Evolutionary conservation across 2,888 invertebrate species (phyloP).

Genomic region (Thera obeliscata): DNA sequence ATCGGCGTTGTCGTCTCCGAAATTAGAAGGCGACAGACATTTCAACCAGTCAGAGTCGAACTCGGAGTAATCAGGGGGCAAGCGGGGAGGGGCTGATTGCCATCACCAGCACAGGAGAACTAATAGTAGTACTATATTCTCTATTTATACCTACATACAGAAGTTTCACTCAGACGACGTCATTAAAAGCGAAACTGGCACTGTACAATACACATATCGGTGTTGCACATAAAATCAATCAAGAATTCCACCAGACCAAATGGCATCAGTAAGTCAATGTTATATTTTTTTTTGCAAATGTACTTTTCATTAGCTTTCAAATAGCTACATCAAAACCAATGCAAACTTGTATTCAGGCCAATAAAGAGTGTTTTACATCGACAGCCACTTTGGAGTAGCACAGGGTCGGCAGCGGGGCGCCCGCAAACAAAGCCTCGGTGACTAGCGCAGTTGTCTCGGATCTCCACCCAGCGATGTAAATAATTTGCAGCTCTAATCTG

Average conservation of each 20-base stretch:
- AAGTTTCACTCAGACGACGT: constrained; percentile 9
- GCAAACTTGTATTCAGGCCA: background rate
- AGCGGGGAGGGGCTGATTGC: constrained; percentile 57
- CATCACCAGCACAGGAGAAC: constrained; percentile 38
- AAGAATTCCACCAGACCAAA: background rate
- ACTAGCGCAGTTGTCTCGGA: constrained; percentile 67
- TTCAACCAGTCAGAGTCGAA: constrained; percentile 60
- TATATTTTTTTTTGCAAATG: background rate
- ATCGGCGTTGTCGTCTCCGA: constrained; percentile 56
- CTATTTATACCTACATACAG: background rate
- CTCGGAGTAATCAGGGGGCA: constrained; percentile 30
- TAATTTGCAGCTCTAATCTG: constrained; percentile 56
- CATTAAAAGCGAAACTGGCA: background rate
- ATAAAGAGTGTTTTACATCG: constrained; percentile 11
- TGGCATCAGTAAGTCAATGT: background rate
- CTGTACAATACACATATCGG: background rate
- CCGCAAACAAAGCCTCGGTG: constrained; percentile 72
- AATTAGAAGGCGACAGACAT: constrained; percentile 72
- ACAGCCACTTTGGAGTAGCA: constrained; percentile 7
- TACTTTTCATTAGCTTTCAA: background rate
- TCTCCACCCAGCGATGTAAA: constrained; percentile 65
- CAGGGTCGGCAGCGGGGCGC: constrained; percentile 48
- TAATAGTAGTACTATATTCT: background rate
- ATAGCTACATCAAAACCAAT: background rate
- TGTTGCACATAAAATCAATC: constrained; percentile 1